Conservation (phyloP, 2,888 invertebrate genomes). For the Ophion slaviceki region DNA sequence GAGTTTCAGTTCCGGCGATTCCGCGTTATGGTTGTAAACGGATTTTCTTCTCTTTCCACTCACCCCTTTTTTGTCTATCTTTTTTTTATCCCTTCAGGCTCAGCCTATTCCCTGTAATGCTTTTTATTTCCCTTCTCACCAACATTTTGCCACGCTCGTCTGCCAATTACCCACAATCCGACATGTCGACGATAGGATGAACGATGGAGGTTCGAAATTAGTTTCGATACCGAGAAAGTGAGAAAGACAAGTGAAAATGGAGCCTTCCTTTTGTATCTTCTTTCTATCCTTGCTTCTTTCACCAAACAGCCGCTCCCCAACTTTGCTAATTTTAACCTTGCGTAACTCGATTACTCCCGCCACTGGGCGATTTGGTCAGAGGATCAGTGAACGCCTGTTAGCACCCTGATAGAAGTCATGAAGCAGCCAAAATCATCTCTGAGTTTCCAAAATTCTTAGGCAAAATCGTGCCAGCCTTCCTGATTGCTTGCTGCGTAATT, state of each 20-base stretch:
- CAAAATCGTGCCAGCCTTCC: background rate
- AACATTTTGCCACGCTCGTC: slow-evolving; percentile 49
- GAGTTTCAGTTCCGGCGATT: slow-evolving; percentile 55
- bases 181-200: slow-evolving; percentile 63
- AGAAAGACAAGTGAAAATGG: slow-evolving; percentile 26
- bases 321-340: slow-evolving; percentile 12
- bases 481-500: background rate
- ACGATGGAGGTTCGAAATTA: slow-evolving; percentile 64
- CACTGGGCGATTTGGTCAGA: slow-evolving; percentile 14
- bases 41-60: slow-evolving; percentile 46
- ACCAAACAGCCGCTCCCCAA: slow-evolving; percentile 3
- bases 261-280: slow-evolving; percentile 5
- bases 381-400: slow-evolving; percentile 19
- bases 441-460: background rate
- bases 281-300: slow-evolving; percentile 14
- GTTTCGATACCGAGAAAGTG: slow-evolving; percentile 56
- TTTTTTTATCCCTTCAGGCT: background rate
- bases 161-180: slow-evolving; percentile 61
- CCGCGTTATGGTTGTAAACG: slow-evolving; percentile 56
- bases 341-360: slow-evolving; percentile 30
- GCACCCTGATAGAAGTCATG: background rate
- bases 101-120: background rate
- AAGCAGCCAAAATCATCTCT: background rate
- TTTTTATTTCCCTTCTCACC: slow-evolving; percentile 39
- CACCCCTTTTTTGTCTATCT: slow-evolving; percentile 11